phyloP scores from a whole-genome alignment of 2,113 vertebrate genomes.

The Platichthys stellatus region DNA sequence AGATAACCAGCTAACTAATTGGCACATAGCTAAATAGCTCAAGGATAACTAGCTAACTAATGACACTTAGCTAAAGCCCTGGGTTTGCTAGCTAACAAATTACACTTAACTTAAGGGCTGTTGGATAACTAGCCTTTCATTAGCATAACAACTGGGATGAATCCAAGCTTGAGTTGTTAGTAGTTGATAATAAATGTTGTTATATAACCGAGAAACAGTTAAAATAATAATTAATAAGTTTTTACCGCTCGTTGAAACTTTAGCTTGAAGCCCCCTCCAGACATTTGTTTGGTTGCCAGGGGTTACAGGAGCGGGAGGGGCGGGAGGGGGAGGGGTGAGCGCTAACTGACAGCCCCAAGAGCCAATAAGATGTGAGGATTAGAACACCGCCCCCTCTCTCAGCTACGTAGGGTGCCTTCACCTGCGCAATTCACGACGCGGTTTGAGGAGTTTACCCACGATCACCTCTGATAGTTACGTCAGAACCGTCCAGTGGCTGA shows the following conservation, averaged over 20 bases:
- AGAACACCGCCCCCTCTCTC: too few relatives aligned
- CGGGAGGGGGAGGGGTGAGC: not conserved
- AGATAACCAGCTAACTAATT: too few relatives aligned
- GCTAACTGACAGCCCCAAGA: constrained; percentile 18
- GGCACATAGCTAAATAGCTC: too few relatives aligned
- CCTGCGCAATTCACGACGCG: not conserved
- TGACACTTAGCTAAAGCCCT: not conserved
- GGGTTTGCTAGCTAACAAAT: too few relatives aligned
- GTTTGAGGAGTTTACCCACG: not conserved
- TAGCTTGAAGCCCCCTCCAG: not conserved
- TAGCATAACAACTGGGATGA: not conserved
- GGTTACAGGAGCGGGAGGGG: constrained; percentile 49
- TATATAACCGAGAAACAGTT: not conserved
- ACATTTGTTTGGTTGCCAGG: constrained; percentile 64
- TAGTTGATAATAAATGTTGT: not conserved
- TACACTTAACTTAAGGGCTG: too few relatives aligned
- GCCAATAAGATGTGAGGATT: constrained; percentile 41
- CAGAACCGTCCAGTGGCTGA: too few relatives aligned
- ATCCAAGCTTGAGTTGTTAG: not conserved
- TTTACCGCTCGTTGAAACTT: constrained; percentile 32
- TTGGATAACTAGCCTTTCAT: too few relatives aligned
- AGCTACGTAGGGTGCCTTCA: not conserved
- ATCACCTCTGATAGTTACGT: not conserved
- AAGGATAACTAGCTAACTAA: too few relatives aligned
- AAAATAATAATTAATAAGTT: not conserved